These are phyloP conservation scores for Bombus balteatus DNA, from an alignment of 1,140 invertebrate species.

Conservation along the genomic window DNA sequence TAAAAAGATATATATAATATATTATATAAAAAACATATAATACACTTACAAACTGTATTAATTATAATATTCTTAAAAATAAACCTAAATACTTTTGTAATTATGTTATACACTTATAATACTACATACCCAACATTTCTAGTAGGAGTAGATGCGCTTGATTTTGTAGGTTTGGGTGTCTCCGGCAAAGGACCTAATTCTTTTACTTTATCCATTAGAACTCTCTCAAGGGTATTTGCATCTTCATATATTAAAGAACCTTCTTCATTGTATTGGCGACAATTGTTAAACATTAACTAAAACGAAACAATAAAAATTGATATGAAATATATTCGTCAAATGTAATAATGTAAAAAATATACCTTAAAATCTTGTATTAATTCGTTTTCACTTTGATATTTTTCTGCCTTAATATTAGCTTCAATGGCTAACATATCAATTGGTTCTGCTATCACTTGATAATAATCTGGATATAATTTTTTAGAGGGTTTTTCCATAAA, in stretches of 20 bases:
- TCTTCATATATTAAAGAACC: slow-evolving; percentile 97
- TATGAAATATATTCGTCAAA: not conserved
- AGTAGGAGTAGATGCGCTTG: slow-evolving; percentile 75
- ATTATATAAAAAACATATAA: slow-evolving; percentile 11
- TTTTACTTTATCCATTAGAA: slow-evolving; percentile 92
- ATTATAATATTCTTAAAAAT: not conserved
- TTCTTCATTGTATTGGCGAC: slow-evolving; percentile 97
- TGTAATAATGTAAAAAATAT: slow-evolving; percentile 29
- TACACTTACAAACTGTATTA: not conserved
- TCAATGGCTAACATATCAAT: slow-evolving; percentile 98
- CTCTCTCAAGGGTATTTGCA: slow-evolving; percentile 93
- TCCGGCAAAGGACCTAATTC: slow-evolving; percentile 86
- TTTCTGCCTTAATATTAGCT: slow-evolving; percentile 91
- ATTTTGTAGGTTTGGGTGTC: slow-evolving; percentile 68
- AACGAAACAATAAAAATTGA: slow-evolving; percentile 72
- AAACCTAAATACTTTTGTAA: not conserved
- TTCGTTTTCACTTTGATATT: slow-evolving; percentile 86
- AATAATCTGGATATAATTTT: slow-evolving; percentile 98
- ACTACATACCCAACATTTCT: slow-evolving; percentile 77
- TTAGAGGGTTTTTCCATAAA: slow-evolving; percentile 99
- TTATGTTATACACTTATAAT: slow-evolving; percentile 10
- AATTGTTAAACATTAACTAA: slow-evolving; percentile 97
- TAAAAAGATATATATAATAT: not conserved
- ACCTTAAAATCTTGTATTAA: slow-evolving; percentile 88
- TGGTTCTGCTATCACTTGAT: slow-evolving; percentile 95